These are phyloP conservation scores for Vesta saturnalis DNA, from an alignment of 2,888 invertebrate species.

Conservation along the genomic window DNA sequence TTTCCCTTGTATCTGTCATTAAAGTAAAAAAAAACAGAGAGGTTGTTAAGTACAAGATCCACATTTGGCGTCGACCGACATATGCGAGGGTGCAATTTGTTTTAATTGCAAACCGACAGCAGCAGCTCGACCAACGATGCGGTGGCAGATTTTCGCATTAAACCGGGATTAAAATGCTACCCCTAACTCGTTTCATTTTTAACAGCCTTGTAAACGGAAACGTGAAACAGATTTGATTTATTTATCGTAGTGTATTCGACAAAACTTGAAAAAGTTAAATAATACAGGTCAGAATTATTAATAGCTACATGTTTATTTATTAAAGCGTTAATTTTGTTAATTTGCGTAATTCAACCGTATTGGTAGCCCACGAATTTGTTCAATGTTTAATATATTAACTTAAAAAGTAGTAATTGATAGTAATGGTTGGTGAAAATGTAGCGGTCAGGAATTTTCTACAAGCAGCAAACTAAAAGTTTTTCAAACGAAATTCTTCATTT, in stretches of 20 bases:
- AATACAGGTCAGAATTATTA: slow-evolving; percentile 21
- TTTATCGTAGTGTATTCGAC: slow-evolving; percentile 29
- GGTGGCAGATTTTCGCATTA: slow-evolving; percentile 41
- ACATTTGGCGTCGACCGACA: slow-evolving; percentile 38
- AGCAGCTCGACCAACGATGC: slow-evolving; percentile 27
- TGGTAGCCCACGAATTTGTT: no score
- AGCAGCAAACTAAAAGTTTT: no score
- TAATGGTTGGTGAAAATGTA: no score
- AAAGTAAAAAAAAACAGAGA: slow-evolving; percentile 27
- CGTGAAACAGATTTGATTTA: slow-evolving; percentile 39
- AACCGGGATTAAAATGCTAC: slow-evolving; percentile 41
- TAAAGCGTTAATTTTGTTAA: no score
- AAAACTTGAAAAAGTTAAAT: slow-evolving; percentile 18
- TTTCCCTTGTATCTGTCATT: slow-evolving; percentile 33
- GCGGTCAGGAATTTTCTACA: no score
- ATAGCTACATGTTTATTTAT: background rate
- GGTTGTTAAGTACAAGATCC: slow-evolving; percentile 31
- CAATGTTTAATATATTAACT: no score
- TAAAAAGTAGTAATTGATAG: no score
- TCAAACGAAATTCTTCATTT: no score
- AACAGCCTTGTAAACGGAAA: slow-evolving; percentile 42
- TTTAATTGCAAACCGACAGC: slow-evolving; percentile 41
- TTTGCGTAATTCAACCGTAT: no score
- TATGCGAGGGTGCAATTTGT: slow-evolving; percentile 40
- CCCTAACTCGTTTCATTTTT: slow-evolving; percentile 40